phyloP scores from a whole-genome alignment of 2,797 vertebrate genomes.

The Sebastes iracundus region DNA sequence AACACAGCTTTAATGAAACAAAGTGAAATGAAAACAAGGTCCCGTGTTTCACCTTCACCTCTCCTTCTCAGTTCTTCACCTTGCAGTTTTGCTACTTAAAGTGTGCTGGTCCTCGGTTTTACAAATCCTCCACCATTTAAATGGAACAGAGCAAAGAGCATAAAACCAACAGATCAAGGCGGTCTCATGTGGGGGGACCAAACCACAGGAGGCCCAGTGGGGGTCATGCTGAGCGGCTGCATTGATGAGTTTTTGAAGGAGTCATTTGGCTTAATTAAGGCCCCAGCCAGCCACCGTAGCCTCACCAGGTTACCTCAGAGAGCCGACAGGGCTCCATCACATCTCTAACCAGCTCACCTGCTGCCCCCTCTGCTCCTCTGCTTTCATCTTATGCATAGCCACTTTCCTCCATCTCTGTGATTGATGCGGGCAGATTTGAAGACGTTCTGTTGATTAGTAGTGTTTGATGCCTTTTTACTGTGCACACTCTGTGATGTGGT shows the following conservation, averaged over 20 bases:
- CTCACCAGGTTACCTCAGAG: constrained; percentile 45
- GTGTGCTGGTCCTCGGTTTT: not conserved
- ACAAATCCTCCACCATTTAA: not conserved
- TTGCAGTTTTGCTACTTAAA: not conserved
- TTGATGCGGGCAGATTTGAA: constrained; percentile 38
- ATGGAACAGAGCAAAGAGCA: constrained; percentile 25
- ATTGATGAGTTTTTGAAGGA: constrained; percentile 61
- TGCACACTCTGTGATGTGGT: not conserved
- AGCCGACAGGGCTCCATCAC: constrained; percentile 22
- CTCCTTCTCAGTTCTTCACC: not conserved
- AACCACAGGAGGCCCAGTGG: constrained; percentile 8
- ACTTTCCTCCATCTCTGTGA: constrained; percentile 43
- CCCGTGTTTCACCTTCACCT: not conserved
- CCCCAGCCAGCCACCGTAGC: constrained; percentile 25
- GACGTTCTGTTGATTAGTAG: constrained; percentile 41
- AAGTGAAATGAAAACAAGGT: too few relatives aligned
- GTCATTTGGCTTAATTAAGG: constrained; percentile 59
- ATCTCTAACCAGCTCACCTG: constrained; percentile 26
- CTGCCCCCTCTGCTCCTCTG: not conserved
- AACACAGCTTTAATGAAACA: not conserved
- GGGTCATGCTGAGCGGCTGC: constrained; percentile 35
- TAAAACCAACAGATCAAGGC: constrained; percentile 23
- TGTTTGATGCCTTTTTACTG: constrained; percentile 45
- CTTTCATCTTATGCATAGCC: constrained; percentile 52
- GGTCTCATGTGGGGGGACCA: constrained; percentile 1